Percentiles rank a stretch among this genome's conserved stretches.
Conservation (phyloP, 2,113 vertebrate genomes). For the Xyliphius kryptos region DNA sequence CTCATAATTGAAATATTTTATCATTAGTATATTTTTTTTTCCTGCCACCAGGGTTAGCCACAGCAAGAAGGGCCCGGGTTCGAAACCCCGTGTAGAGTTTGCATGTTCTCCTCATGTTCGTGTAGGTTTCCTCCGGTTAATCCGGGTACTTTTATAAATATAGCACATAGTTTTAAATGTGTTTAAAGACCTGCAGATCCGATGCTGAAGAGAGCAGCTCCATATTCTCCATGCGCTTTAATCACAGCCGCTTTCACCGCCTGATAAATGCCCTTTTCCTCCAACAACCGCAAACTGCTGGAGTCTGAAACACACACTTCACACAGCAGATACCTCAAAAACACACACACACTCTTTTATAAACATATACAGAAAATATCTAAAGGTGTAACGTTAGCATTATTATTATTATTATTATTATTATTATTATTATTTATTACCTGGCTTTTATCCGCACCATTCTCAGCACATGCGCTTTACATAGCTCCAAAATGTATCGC, state of each 20-base stretch:
- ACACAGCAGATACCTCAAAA: constrained; percentile 87
- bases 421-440: constrained; percentile 29
- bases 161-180: too few relatives aligned
- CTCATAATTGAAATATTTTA: too few relatives aligned
- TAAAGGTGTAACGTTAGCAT: too few relatives aligned
- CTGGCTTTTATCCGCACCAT: constrained; percentile 67
- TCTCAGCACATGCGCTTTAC: neutral
- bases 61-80: too few relatives aligned
- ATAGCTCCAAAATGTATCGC: constrained; percentile 22
- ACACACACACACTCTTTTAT: fast-evolving
- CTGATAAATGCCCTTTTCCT: constrained; percentile 63
- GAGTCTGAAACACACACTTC: constrained; percentile 76
- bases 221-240: constrained; percentile 79
- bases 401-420: too few relatives aligned
- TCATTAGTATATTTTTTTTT: too few relatives aligned
- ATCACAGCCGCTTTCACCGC: constrained; percentile 67
- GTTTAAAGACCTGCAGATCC: constrained; percentile 80
- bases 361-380: neutral
- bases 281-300: constrained; percentile 67
- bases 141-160: too few relatives aligned
- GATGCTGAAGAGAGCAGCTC: constrained; percentile 70
- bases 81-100: too few relatives aligned
- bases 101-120: too few relatives aligned
- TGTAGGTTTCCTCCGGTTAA: too few relatives aligned
- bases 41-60: too few relatives aligned